phyloP scores from a whole-genome alignment of 2,888 invertebrate species.

The Hemistola chrysoprasaria region DNA sequence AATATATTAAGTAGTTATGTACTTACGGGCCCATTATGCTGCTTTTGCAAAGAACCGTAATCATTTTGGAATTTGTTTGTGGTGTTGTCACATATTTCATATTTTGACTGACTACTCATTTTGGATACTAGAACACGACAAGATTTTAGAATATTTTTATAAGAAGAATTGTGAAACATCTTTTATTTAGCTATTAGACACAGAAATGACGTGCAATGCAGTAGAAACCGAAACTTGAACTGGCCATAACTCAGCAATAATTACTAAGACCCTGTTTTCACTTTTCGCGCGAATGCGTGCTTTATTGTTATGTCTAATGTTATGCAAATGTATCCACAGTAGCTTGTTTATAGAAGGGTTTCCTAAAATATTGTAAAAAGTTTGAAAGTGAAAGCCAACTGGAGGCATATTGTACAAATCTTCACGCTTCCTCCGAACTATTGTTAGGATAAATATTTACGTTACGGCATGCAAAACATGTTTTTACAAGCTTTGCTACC shows the following conservation, averaged over 20 bases:
- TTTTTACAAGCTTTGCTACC: slow-evolving; percentile 68
- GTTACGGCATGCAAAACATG: slow-evolving; percentile 73
- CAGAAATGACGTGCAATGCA: slow-evolving; percentile 57
- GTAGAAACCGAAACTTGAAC: slow-evolving; percentile 63
- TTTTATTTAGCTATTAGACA: slow-evolving; percentile 5
- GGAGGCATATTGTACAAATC: slow-evolving; percentile 62
- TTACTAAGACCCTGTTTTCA: slow-evolving; percentile 73
- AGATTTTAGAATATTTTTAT: too few relatives aligned
- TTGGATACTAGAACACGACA: too few relatives aligned
- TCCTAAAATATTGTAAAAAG: slow-evolving; percentile 61
- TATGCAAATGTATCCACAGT: slow-evolving; percentile 77
- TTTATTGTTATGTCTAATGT: slow-evolving; percentile 70
- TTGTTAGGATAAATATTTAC: slow-evolving; percentile 77
- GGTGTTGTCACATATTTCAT: too few relatives aligned
- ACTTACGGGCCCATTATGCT: too few relatives aligned
- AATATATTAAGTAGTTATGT: too few relatives aligned
- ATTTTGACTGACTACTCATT: too few relatives aligned
- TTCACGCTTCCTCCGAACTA: slow-evolving; percentile 66
- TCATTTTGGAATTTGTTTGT: too few relatives aligned
- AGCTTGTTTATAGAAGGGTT: slow-evolving; percentile 71
- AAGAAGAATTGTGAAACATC: too few relatives aligned
- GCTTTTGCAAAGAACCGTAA: too few relatives aligned
- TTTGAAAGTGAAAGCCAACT: slow-evolving; percentile 76
- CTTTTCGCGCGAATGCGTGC: slow-evolving; percentile 68
- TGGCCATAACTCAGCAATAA: slow-evolving; percentile 48